Conservation (phyloP, 2,113 vertebrate species). For the Pteruthius melanotis region DNA sequence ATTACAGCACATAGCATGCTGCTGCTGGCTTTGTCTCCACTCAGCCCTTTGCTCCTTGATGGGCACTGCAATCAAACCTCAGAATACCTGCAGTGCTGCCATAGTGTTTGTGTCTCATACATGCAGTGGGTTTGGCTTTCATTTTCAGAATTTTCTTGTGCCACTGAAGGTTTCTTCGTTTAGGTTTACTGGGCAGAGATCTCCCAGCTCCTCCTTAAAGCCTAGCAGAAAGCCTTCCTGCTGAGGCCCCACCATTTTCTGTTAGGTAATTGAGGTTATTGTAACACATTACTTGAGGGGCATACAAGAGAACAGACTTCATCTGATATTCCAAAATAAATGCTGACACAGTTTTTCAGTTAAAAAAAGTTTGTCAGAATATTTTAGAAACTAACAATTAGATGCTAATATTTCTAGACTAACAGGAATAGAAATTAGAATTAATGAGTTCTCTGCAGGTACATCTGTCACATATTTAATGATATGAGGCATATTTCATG, state of each 20-base stretch:
- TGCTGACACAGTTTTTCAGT: slow-evolving; percentile 49
- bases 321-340: slow-evolving; percentile 43
- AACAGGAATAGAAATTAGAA: slow-evolving; percentile 56
- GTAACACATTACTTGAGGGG: slow-evolving; percentile 27
- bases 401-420: slow-evolving; percentile 61
- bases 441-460: slow-evolving; percentile 57
- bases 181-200: not conserved
- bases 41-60: not conserved
- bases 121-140: not conserved
- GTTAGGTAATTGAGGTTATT: slow-evolving; percentile 51
- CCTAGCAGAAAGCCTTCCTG: not conserved
- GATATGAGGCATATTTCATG: not conserved
- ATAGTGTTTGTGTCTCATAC: not conserved
- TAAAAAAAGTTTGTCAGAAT: slow-evolving; percentile 50
- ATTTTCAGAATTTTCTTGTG: not conserved
- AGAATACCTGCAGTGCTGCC: not conserved
- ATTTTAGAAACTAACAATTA: slow-evolving; percentile 62
- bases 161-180: not conserved
- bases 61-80: not conserved
- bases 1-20: not conserved
- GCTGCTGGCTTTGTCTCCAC: not conserved
- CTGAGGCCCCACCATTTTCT: not conserved
- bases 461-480: slow-evolving; percentile 19
- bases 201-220: not conserved
- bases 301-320: slow-evolving; percentile 10